A percentile compares a stretch with the other conserved stretches of the same genome.
These are phyloP conservation scores for Fragum sueziense DNA, from an alignment of 2,888 invertebrate species.

Conservation along the genomic window DNA sequence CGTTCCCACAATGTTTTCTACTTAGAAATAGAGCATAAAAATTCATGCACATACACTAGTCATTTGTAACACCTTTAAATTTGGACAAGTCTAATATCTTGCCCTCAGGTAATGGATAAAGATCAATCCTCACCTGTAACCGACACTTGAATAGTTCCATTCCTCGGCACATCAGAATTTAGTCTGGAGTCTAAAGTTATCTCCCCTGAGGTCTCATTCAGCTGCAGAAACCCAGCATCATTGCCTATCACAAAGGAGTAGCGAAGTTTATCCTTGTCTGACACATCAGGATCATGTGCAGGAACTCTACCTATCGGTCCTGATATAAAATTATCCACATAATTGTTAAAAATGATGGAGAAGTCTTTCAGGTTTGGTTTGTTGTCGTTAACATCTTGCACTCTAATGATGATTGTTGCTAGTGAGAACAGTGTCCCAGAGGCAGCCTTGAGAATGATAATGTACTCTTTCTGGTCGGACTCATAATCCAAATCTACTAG, in stretches of 20 bases:
- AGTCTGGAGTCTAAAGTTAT: slow-evolving; percentile 94
- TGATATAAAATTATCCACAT: slow-evolving; percentile 95
- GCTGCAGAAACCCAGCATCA: slow-evolving; percentile 92
- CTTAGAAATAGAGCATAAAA: too few species aligned
- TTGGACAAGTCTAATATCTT: background rate
- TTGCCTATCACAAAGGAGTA: slow-evolving; percentile 95
- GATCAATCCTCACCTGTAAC: slow-evolving; percentile 91
- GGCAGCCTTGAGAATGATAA: slow-evolving; percentile 93
- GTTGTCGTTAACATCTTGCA: slow-evolving; percentile 97
- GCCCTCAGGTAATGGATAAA: background rate
- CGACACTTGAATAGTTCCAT: slow-evolving; percentile 96
- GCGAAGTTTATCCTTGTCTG: slow-evolving; percentile 88
- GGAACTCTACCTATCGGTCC: slow-evolving; percentile 95
- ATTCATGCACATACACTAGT: too few species aligned
- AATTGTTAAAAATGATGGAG: slow-evolving; percentile 96
- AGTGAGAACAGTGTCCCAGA: slow-evolving; percentile 95
- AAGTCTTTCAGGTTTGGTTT: slow-evolving; percentile 96
- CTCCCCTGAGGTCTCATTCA: slow-evolving; percentile 92
- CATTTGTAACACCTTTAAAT: background rate
- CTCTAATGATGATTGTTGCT: slow-evolving; percentile 92
- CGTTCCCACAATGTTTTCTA: too few species aligned
- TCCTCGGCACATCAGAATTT: slow-evolving; percentile 96
- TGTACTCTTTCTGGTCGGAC: slow-evolving; percentile 94
- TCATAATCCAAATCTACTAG: slow-evolving; percentile 97
- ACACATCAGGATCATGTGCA: slow-evolving; percentile 96